Evolutionary conservation across 2,797 vertebrate species (phyloP), one percentile per base, ranked within the genome.

Genomic region (Gymnopithys bicolor): DNA sequence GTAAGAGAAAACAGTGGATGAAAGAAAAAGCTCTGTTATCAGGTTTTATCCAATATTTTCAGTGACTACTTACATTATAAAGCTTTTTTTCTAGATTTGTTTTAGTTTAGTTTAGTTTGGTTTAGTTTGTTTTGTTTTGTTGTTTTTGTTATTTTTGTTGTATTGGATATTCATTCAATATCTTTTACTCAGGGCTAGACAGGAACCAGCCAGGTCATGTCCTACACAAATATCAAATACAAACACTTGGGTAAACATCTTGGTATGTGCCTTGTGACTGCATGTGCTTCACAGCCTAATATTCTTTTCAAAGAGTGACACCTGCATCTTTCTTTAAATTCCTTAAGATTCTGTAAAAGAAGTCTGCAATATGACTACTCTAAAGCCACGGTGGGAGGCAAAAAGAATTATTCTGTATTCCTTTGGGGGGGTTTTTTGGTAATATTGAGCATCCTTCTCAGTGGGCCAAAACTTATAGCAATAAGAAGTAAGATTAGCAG

Each of bases 61-160:
- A 91, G 63, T 56, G 63, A 76, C 88, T 95, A 37, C 60, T 86
- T 77, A 84, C 75, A 51, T 32, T 80, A 35, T 86, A 91, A 58
- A 77, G 30, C 52, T 33, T 59, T 91, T 83, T 67, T 84, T 79
- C 17, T 58, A 35, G 5, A 10, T 41, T 89, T 91, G 22, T 16
- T n/a, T 92, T 84, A 78, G 25, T 51, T 51, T 84, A 30, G 18
- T 67, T 75, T 22, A 13, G 30, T 37, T 68, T 60, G 62, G 7
- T 64, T 76, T 55, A 49, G 4, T 39, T 76, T 55, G 52, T 4
- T 39, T 89, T 77, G 5, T 39, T 89, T 77, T 32, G 23, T 92
- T 90, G 81, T 28, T 90, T 70, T 63, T 66, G 25, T 21, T 94
- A 51, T 84, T 82, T 85, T 74, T 83, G 46, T 89, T 84, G 66